Percentiles rank a stretch among this genome's conserved stretches.
These are phyloP conservation scores for Urocitellus parryii DNA, from an alignment of 2,113 vertebrate genomes.

Conservation along the genomic window DNA sequence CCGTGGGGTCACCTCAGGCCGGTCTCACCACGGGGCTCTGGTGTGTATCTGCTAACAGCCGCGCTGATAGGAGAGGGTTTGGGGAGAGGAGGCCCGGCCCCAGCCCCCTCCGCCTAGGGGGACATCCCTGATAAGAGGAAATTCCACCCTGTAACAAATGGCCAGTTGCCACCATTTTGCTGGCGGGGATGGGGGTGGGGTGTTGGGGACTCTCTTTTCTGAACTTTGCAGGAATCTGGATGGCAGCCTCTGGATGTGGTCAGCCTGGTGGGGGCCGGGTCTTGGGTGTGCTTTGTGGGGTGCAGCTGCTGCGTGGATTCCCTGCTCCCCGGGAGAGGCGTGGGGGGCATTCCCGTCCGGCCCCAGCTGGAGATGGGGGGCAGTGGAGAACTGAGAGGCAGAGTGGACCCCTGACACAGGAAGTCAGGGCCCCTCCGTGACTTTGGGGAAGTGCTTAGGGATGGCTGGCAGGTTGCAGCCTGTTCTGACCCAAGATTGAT, in stretches of 20 bases:
- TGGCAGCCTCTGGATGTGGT: not conserved
- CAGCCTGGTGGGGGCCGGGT: not conserved
- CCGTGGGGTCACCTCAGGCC: too few relatives aligned
- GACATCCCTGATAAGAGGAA: constrained; percentile 72
- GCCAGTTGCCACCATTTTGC: not conserved
- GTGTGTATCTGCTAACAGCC: constrained; percentile 48
- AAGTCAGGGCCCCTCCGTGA: not conserved
- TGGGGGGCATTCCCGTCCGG: not conserved
- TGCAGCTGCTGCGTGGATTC: not conserved
- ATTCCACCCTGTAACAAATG: constrained; percentile 58
- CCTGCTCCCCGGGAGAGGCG: not conserved
- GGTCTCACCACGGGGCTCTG: constrained; percentile 26
- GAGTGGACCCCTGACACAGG: not conserved
- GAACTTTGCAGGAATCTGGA: not conserved
- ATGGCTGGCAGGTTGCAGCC: constrained; percentile 20
- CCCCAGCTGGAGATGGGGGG: not conserved
- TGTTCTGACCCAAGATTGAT: constrained; percentile 9
- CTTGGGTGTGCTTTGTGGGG: not conserved
- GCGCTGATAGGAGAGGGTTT: not conserved
- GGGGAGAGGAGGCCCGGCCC: not conserved
- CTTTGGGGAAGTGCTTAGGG: constrained; percentile 35
- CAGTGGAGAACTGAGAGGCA: not conserved
- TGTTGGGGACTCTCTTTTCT: not conserved
- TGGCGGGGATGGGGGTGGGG: too few relatives aligned
- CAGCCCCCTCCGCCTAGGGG: not conserved